phyloP scores from a whole-genome alignment of 2,113 vertebrate genomes.

The Carassius auratus region DNA sequence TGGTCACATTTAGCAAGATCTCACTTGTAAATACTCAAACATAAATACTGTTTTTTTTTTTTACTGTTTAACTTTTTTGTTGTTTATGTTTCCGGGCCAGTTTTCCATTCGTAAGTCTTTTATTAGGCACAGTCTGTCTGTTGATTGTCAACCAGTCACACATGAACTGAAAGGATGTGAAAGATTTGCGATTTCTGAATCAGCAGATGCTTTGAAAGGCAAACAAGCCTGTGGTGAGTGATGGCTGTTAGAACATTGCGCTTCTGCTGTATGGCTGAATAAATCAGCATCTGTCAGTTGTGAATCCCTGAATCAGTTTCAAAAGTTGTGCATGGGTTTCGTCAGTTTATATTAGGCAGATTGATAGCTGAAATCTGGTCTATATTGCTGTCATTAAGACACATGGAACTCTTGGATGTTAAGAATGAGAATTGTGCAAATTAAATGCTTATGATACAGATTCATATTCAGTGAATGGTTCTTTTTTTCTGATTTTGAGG shows the following conservation, averaged over 20 bases:
- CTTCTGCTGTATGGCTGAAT: neutral
- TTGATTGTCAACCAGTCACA: neutral
- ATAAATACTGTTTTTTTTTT: neutral
- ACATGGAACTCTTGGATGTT: neutral
- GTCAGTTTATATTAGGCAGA: neutral
- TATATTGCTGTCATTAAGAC: neutral
- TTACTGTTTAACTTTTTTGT: neutral
- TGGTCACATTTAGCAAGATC: neutral
- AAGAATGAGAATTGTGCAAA: neutral
- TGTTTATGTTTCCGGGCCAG: neutral
- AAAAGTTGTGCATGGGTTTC: neutral
- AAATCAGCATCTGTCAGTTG: neutral
- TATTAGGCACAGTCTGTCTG: neutral
- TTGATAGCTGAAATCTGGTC: neutral
- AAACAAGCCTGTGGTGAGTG: conserved; percentile 26
- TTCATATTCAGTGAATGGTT: neutral
- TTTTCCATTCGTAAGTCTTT: neutral
- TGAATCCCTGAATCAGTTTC: conserved; percentile 10
- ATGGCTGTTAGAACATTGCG: conserved; percentile 6
- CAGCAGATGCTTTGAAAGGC: conserved; percentile 39
- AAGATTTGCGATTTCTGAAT: conserved; percentile 27
- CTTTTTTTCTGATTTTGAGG: neutral
- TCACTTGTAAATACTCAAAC: neutral
- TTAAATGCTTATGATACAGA: neutral
- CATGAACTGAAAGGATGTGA: neutral